Evolutionary conservation across 2,888 invertebrate genomes (phyloP), one percentile per base, ranked within the genome.

Genomic region (Panzeria rudis): DNA sequence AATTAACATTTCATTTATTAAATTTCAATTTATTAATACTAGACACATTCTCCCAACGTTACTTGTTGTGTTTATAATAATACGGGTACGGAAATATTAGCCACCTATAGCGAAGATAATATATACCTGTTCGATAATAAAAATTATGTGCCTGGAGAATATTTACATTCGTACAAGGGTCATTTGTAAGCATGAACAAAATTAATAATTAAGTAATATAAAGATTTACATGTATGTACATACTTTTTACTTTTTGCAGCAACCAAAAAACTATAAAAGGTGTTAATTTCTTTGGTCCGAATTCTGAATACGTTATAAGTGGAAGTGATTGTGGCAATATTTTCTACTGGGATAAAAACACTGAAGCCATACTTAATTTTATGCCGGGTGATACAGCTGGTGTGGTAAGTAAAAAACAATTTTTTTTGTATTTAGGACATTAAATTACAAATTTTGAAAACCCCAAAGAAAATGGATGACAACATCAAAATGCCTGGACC

Each of bases 81-180:
- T 93, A 95, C 97, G 92, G 98, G 98, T 56, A 94, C 96, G 69
- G 97, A 98, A 93, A 95, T 99, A 71, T 93, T 99, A 13, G 98
- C 97, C n/a, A 97, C 97, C 0, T 98, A 98, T 92, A 98, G 97
- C 92, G 97, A 98, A 90, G 98, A 98, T 86, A 96, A 97, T 89
- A 96, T 99, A 87, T 98, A 97, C 93, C 93, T 98, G 47, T 98
- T 98, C 90, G 96, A 97, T 91, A 94, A 95, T 20, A 93, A 91
- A 56, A 91, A 91, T 2, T 94, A 94, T 86, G 91, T 92, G 73
- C 73, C 87, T 6, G 93, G 93, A 35, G 93, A 93, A 87, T 94
- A 90, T 87, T 90, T 92, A 86, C 94, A 93, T 92, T 94, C 91
- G 73, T 96, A 95, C 88, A 92, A 93, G 83, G 96, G 96, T 0